Evolutionary conservation across 2,888 invertebrate genomes (phyloP).

Genomic region (Oxytorus armatus): DNA sequence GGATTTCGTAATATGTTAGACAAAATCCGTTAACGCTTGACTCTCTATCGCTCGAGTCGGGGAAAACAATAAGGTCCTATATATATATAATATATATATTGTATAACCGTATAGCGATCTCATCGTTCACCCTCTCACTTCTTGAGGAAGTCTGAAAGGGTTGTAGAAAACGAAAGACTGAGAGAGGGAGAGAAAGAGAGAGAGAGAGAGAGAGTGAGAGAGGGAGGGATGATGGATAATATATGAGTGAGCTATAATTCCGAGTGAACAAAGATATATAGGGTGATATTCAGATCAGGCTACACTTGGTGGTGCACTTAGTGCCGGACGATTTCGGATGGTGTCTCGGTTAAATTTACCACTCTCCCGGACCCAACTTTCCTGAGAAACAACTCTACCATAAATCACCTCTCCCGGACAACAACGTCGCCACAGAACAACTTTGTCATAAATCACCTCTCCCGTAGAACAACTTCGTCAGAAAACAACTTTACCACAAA

Average conservation of each 20-base stretch:
- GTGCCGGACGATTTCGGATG: too few relatives aligned
- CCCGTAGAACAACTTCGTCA: too few relatives aligned
- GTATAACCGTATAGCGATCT: constrained; percentile 40
- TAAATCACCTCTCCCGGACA: too few relatives aligned
- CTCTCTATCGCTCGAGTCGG: constrained; percentile 76
- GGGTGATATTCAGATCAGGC: background rate
- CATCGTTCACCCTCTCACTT: constrained; percentile 52
- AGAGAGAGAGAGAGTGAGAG: constrained; percentile 5
- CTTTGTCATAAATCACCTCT: too few relatives aligned
- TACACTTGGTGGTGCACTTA: too few relatives aligned
- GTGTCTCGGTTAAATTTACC: too few relatives aligned
- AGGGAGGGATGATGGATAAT: constrained; percentile 3
- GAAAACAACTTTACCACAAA: too few relatives aligned
- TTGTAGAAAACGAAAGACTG: constrained; percentile 69
- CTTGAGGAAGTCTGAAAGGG: constrained; percentile 26
- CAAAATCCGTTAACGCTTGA: constrained; percentile 83
- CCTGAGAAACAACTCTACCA: too few relatives aligned
- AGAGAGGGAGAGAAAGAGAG: constrained; percentile 12
- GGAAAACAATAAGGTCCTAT: constrained; percentile 77
- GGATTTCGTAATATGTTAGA: constrained; percentile 81
- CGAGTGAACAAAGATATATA: background rate
- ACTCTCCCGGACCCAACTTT: too few relatives aligned
- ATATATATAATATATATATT: constrained; percentile 10
- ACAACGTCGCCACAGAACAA: too few relatives aligned
- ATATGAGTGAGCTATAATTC: constrained; percentile 49